Evolutionary conservation across 2,797 vertebrate species (phyloP).

Genomic region (Menidia menidia): DNA sequence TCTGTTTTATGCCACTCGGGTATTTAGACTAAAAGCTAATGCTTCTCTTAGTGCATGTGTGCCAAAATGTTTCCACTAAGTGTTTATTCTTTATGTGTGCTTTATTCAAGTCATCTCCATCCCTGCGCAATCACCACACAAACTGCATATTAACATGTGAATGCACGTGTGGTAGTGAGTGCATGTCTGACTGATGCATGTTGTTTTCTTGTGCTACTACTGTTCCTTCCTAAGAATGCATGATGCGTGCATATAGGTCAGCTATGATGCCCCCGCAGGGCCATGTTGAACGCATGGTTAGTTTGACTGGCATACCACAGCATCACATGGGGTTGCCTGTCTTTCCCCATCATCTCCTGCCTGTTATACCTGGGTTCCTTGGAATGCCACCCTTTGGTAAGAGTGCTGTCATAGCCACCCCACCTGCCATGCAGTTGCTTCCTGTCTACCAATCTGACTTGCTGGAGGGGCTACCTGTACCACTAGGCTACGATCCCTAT

Average conservation of each 20-base stretch:
- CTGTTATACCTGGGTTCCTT: constrained; percentile 88
- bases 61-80: constrained; percentile 9
- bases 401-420: constrained; percentile 80
- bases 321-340: constrained; percentile 92
- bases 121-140: constrained; percentile 5
- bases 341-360: constrained; percentile 88
- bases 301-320: constrained; percentile 93
- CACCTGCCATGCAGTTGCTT: constrained; percentile 83
- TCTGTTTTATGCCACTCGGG: constrained; percentile 38
- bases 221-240: constrained; percentile 86
- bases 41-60: constrained; percentile 43
- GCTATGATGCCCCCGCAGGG: constrained; percentile 90
- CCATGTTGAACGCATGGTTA: constrained; percentile 93
- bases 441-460: constrained; percentile 84
- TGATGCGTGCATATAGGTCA: constrained; percentile 92
- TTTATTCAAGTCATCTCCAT: constrained; percentile 34
- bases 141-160: constrained; percentile 23
- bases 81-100: constrained; percentile 30
- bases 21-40: constrained; percentile 4
- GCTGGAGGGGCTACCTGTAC: constrained; percentile 85
- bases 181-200: constrained; percentile 96
- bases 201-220: constrained; percentile 86
- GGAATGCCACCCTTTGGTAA: constrained; percentile 94
- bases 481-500: constrained; percentile 69
- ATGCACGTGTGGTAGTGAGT: constrained; percentile 65